Percentiles rank a stretch among this genome's conserved stretches.
Conservation (phyloP, 2,113 vertebrate genomes). For the Petaurus breviceps region DNA sequence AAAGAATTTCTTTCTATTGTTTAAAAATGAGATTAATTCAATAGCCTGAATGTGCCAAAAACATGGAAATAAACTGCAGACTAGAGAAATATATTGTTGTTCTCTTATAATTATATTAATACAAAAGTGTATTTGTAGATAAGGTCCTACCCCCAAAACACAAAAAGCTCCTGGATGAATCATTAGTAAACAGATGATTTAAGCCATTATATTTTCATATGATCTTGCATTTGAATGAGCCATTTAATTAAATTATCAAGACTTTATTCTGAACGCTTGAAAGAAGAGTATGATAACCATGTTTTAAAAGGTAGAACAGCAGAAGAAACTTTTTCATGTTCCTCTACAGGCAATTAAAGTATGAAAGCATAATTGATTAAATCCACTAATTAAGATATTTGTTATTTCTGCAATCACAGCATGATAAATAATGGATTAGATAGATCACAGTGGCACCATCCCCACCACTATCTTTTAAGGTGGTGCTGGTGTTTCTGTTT, state of each 20-base stretch:
- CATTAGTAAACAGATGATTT: slow-evolving; percentile 82
- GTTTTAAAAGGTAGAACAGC: slow-evolving; percentile 75
- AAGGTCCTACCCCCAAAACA: slow-evolving; percentile 73
- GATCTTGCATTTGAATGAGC: slow-evolving; percentile 75
- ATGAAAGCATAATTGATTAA: slow-evolving; percentile 77
- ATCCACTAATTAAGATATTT: slow-evolving; percentile 78
- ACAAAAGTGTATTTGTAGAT: slow-evolving; percentile 80
- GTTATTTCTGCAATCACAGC: slow-evolving; percentile 75
- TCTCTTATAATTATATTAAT: slow-evolving; percentile 80
- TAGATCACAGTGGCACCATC: slow-evolving; percentile 32
- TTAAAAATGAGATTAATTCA: slow-evolving; percentile 87
- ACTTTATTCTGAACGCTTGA: slow-evolving; percentile 77
- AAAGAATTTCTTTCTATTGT: slow-evolving; percentile 92
- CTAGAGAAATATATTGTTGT: slow-evolving; percentile 79
- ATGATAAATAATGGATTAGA: slow-evolving; percentile 75
- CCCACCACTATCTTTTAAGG: slow-evolving; percentile 64
- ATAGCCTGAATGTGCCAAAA: slow-evolving; percentile 81
- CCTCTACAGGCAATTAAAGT: slow-evolving; percentile 67
- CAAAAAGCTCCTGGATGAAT: slow-evolving; percentile 72
- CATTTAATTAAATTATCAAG: slow-evolving; percentile 80
- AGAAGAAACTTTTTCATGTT: slow-evolving; percentile 70
- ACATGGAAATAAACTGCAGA: slow-evolving; percentile 74
- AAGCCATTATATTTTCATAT: slow-evolving; percentile 79
- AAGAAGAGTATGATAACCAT: slow-evolving; percentile 74
- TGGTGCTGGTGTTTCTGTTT: slow-evolving; percentile 51